Base-by-base conservation (phyloP, 2,888 invertebrate species). In the Cryptus viduatorius region DNA sequence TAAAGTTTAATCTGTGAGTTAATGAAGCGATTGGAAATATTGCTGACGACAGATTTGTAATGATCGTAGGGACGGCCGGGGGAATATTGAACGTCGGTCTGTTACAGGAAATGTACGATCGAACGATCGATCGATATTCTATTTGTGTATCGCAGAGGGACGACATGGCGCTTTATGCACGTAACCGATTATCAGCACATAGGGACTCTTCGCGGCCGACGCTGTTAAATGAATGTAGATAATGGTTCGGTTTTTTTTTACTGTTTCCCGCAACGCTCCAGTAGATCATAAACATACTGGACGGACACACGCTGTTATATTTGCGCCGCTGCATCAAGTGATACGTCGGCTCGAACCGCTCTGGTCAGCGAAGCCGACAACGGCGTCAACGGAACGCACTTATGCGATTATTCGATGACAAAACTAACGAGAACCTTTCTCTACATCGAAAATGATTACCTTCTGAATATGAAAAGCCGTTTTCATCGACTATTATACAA, bases 401-500 rank as follows among this genome's bases (percentile, higher is more conserved):
- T 37, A 37, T 37, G 37, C 37, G 37, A 7, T 37, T 8, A 37
- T 37, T 37, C 37, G 37, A 37, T 37, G 37, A 37, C 37, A 37
- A 8, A 37, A 37, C 5, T 8, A 37, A 5, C 37, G 37, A 37
- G 4, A 37, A 68, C 31, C 48, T 78, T 78, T 69, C 69, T 69
- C 69, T 69, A 56, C 64, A n/a, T 31, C 29, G 59, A 73, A 80
- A 46, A 72, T 7, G 7, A 56, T 31, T 10, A 24, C 46, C 59
- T 65, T 59, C 73, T 72, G n/a, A 59, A 73, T 80, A 80, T 59
- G 73, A 67, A 73, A 80, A 73, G 73, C 67, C 56, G 73, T 31
- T 24, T 24, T 73, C 24, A 24, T 24, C 59, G 37, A n/a, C 44
- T 8, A 67, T 73, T 59, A 46, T 46, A 59, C 29, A 29, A 69